These are phyloP conservation scores for Melipona quadrifasciata DNA, from an alignment of 1,140 invertebrate species.

Conservation along the genomic window DNA sequence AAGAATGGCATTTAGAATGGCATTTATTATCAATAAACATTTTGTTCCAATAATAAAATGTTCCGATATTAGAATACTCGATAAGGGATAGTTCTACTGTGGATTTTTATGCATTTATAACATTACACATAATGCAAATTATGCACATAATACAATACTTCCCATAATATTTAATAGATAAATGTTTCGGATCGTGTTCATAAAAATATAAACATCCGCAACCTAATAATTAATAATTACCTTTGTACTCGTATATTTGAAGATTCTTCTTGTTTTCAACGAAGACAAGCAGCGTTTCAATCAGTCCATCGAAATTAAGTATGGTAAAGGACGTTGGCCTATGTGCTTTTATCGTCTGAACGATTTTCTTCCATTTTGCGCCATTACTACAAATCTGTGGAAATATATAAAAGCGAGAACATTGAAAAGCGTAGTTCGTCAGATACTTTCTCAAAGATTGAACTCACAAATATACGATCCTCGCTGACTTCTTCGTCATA, in stretches of 20 bases:
- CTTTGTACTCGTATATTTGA: conserved; percentile 71
- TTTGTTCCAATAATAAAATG: no score
- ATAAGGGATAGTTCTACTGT: no score
- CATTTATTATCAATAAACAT: no score
- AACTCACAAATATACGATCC: conserved; percentile 71
- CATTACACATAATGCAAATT: no score
- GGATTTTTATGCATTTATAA: no score
- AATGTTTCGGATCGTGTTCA: no score
- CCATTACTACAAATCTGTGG: conserved; percentile 56
- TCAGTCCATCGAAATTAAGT: conserved; percentile 64
- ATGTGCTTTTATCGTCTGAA: conserved; percentile 64
- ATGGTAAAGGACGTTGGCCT: conserved; percentile 64
- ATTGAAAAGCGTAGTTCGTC: not conserved
- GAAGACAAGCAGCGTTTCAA: conserved; percentile 71
- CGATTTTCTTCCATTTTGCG: conserved; percentile 44
- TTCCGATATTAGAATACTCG: no score
- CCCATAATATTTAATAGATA: no score
- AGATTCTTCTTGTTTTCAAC: conserved; percentile 66
- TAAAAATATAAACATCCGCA: no score
- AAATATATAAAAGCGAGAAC: not conserved
- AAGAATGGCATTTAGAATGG: no score
- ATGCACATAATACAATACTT: no score
- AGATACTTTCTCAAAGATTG: not conserved
- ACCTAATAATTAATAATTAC: conserved; percentile 35
- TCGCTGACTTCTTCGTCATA: conserved; percentile 58